Evolutionary conservation across 1,140 invertebrate species (phyloP).

Genomic region (Myzus persicae): DNA sequence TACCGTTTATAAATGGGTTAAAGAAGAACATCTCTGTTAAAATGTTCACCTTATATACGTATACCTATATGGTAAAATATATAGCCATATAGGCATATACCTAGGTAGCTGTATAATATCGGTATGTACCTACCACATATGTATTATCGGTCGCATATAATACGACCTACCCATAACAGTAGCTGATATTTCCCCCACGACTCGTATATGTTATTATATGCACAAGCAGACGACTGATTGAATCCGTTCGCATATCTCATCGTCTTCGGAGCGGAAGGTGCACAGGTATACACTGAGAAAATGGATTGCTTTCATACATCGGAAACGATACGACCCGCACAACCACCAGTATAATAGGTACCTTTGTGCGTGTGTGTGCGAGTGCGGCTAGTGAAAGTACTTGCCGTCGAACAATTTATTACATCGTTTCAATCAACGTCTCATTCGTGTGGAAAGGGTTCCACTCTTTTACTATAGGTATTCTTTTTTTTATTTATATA

Average conservation of each 20-base stretch:
- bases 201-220: background rate
- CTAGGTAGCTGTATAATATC: background rate
- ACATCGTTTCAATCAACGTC: constrained; percentile 53
- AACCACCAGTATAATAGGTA: background rate
- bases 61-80: too few relatives aligned
- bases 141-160: background rate
- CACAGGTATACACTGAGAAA: background rate
- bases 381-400: constrained; percentile 32
- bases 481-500: constrained; percentile 2
- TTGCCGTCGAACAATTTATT: constrained; percentile 38
- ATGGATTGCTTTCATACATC: constrained; percentile 45
- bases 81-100: too few relatives aligned
- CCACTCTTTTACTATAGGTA: background rate
- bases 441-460: background rate
- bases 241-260: constrained; percentile 37
- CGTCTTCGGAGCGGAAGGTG: background rate
- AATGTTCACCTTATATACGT: background rate
- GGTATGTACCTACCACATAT: background rate
- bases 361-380: too few relatives aligned
- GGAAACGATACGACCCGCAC: background rate
- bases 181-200: background rate
- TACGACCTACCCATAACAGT: background rate
- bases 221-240: background rate
- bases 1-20: background rate
- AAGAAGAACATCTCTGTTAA: background rate